Evolutionary conservation across 2,797 vertebrate genomes (phyloP).

Genomic region (Thalassophryne amazonica): DNA sequence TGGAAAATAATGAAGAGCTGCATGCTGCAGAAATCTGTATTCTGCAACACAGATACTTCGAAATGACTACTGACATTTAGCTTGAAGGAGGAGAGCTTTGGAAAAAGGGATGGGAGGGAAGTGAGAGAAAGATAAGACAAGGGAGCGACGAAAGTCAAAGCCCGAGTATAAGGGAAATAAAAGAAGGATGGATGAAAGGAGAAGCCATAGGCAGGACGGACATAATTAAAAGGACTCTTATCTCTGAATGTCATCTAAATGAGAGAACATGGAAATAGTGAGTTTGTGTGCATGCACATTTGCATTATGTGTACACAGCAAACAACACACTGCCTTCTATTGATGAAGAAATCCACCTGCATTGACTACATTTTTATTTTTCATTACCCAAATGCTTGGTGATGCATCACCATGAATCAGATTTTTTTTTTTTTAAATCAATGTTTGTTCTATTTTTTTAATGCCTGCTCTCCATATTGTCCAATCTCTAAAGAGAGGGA

Average conservation of each 20-base stretch:
- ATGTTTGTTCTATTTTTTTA: too few relatives aligned
- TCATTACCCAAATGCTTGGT: not conserved
- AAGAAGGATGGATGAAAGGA: not conserved
- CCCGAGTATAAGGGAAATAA: not conserved
- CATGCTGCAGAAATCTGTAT: not conserved
- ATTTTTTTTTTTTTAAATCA: too few relatives aligned
- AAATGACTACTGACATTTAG: slow-evolving; percentile 1
- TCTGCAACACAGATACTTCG: not conserved
- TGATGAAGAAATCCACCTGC: not conserved
- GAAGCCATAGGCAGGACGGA: not conserved
- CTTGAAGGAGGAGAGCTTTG: not conserved
- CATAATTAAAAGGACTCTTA: not conserved
- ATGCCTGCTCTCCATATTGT: too few relatives aligned
- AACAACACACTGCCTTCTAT: not conserved
- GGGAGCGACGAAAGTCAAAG: not conserved
- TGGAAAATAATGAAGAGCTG: too few relatives aligned
- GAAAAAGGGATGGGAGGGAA: not conserved
- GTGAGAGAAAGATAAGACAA: not conserved
- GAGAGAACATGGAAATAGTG: not conserved
- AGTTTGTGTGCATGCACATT: not conserved
- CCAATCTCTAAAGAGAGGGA: too few relatives aligned
- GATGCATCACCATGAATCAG: not conserved
- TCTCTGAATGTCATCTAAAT: not conserved
- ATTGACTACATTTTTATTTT: not conserved
- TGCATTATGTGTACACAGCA: not conserved